Evolutionary conservation across 2,797 vertebrate species (phyloP).

Genomic region (Danio albolineatus): DNA sequence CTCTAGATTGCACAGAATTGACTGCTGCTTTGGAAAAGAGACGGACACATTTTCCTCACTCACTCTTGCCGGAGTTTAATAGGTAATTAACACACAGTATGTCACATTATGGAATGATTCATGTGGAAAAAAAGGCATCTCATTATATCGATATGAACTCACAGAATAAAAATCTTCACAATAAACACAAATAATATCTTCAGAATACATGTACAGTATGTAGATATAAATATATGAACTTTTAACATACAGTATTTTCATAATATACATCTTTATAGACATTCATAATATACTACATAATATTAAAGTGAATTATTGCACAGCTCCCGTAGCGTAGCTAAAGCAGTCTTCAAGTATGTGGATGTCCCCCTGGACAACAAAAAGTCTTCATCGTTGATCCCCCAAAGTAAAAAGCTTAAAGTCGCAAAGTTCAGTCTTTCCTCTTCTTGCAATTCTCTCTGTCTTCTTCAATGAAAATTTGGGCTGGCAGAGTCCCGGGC

Average conservation of each 20-base stretch:
- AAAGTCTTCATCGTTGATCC: conserved; percentile 36
- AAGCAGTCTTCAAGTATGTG: conserved; percentile 60
- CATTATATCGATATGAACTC: conserved; percentile 30
- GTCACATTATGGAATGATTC: conserved; percentile 41
- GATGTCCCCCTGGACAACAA: conserved; percentile 38
- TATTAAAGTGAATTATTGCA: conserved; percentile 59
- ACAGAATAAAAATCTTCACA: conserved; percentile 52
- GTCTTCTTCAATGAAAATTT: conserved; percentile 32
- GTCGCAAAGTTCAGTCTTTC: conserved; percentile 9
- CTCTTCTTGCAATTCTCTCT: conserved; percentile 25
- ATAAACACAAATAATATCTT: conserved; percentile 49
- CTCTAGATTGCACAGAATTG: not conserved
- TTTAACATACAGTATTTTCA: conserved; percentile 42
- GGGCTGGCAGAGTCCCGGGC: conserved; percentile 44
- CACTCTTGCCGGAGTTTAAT: conserved; percentile 55
- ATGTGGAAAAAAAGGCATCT: conserved; percentile 5
- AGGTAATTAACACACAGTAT: conserved; percentile 32
- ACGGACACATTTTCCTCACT: conserved; percentile 4
- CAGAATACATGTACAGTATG: conserved; percentile 53
- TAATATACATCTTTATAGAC: conserved; percentile 45
- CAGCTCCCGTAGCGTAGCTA: conserved; percentile 48
- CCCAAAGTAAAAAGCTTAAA: conserved; percentile 33
- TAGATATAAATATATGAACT: conserved; percentile 57
- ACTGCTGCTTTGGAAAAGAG: conserved; percentile 14
- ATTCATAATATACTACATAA: conserved; percentile 40